These are phyloP conservation scores for Meta bourneti DNA, from an alignment of 2,888 invertebrate genomes.

Conservation along the genomic window DNA sequence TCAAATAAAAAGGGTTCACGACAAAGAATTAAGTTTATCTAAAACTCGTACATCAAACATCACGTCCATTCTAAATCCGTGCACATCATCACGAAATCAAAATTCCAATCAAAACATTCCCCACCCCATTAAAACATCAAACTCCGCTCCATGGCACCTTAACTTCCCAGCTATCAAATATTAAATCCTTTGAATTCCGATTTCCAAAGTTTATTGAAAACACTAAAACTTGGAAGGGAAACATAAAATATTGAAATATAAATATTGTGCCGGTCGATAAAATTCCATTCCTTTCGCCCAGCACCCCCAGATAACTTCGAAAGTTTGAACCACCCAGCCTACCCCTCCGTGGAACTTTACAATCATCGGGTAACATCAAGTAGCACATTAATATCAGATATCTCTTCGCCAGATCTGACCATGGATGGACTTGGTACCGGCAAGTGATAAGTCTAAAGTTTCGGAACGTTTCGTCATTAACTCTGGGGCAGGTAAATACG, in stretches of 20 bases:
- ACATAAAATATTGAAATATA: slow-evolving; percentile 25
- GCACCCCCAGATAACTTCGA: slow-evolving; percentile 5
- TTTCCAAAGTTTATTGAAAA: background rate
- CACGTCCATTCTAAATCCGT: background rate
- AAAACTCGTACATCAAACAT: background rate
- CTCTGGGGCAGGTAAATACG: slow-evolving; percentile 1
- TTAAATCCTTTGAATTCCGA: slow-evolving; percentile 14
- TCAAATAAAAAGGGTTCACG: no score
- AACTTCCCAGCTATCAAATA: slow-evolving; percentile 3
- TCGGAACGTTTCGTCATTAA: slow-evolving; percentile 1
- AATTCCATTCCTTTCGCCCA: background rate
- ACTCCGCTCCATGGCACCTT: background rate
- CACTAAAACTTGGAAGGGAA: background rate
- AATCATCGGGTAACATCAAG: slow-evolving; percentile 39
- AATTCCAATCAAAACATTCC: background rate
- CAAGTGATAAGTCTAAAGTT: background rate
- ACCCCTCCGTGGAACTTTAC: background rate
- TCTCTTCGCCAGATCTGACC: background rate
- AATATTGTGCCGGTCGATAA: background rate
- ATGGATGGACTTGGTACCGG: background rate
- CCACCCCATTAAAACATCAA: background rate
- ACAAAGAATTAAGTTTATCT: no score
- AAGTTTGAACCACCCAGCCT: background rate
- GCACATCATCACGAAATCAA: background rate
- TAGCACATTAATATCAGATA: slow-evolving; percentile 25